Percentiles rank a stretch among this genome's conserved stretches.
These are phyloP conservation scores for Eurytoma californica DNA, from an alignment of 2,888 invertebrate species.

Conservation along the genomic window DNA sequence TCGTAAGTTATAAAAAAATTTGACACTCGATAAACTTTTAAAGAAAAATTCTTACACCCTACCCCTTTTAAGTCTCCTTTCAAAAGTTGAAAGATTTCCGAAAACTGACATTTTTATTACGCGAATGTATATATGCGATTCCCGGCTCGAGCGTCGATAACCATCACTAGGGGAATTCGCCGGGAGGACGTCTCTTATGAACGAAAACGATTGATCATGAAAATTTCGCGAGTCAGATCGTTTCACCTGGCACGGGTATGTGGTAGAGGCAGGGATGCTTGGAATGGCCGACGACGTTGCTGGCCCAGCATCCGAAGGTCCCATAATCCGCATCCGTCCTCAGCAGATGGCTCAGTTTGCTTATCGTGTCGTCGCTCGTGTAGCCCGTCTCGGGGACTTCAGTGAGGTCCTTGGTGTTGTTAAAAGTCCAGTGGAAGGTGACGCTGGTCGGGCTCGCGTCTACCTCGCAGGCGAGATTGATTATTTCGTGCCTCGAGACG, in stretches of 20 bases:
- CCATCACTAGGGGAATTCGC: no score
- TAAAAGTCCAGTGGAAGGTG: constrained; percentile 94
- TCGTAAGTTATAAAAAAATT: no score
- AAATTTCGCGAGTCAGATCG: no score
- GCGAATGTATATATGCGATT: no score
- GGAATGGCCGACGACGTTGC: constrained; percentile 88
- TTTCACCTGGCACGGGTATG: constrained; percentile 86
- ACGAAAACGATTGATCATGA: no score
- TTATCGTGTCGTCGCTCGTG: constrained; percentile 80
- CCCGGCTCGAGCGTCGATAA: no score
- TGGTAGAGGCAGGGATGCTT: constrained; percentile 91
- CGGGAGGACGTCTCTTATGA: no score
- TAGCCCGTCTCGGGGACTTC: constrained; percentile 82
- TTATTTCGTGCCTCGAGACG: constrained; percentile 80
- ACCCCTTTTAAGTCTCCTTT: no score
- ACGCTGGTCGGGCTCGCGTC: constrained; percentile 90
- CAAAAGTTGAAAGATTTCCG: no score
- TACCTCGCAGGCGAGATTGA: constrained; percentile 89
- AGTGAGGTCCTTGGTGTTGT: constrained; percentile 88
- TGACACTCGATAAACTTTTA: no score
- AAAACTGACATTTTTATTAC: no score
- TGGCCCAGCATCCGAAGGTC: constrained; percentile 90
- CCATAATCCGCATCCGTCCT: constrained; percentile 92
- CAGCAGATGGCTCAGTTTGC: constrained; percentile 89
- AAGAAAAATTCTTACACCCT: no score